A percentile compares a stretch with the other conserved stretches of the same genome.
These are phyloP conservation scores for Ifrita kowaldi DNA, from an alignment of 2,113 vertebrate genomes.

Conservation along the genomic window DNA sequence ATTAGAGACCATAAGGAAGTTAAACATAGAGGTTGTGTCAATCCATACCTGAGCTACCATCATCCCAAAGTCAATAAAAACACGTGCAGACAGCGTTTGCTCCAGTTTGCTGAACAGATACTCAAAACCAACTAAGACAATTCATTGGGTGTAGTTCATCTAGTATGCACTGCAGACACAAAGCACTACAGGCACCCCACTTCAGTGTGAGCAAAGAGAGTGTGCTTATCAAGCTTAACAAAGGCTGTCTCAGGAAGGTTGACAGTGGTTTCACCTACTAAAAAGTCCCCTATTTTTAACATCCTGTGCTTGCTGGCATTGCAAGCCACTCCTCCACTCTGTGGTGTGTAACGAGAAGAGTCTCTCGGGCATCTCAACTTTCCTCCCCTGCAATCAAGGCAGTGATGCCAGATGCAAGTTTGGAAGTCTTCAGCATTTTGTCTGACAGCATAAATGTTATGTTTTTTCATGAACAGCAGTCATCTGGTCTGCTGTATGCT, in stretches of 20 bases:
- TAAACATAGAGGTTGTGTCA: background rate
- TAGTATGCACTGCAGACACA: background rate
- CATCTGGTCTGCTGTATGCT: background rate
- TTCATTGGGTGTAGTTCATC: background rate
- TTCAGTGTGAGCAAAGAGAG: background rate
- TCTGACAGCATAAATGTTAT: conserved; percentile 45
- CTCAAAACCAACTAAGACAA: background rate
- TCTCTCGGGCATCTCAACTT: accelerated
- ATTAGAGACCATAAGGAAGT: background rate
- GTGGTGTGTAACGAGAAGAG: background rate
- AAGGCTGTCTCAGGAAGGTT: background rate
- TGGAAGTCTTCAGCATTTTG: conserved; percentile 22
- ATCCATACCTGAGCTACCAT: background rate
- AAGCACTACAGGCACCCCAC: background rate
- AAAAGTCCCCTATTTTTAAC: background rate
- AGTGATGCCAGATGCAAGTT: conserved; percentile 35
- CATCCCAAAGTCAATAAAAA: background rate
- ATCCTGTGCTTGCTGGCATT: background rate
- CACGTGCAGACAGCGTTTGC: background rate
- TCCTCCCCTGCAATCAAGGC: conserved; percentile 28
- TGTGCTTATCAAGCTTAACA: background rate
- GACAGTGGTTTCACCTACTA: background rate
- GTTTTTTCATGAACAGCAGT: conserved; percentile 44
- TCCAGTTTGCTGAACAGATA: background rate
- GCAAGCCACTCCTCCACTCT: accelerated